Percentiles rank a stretch among this genome's conserved stretches.
Evolutionary conservation across 2,888 invertebrate species (phyloP).

Genomic region (Strigamia crassipes): DNA sequence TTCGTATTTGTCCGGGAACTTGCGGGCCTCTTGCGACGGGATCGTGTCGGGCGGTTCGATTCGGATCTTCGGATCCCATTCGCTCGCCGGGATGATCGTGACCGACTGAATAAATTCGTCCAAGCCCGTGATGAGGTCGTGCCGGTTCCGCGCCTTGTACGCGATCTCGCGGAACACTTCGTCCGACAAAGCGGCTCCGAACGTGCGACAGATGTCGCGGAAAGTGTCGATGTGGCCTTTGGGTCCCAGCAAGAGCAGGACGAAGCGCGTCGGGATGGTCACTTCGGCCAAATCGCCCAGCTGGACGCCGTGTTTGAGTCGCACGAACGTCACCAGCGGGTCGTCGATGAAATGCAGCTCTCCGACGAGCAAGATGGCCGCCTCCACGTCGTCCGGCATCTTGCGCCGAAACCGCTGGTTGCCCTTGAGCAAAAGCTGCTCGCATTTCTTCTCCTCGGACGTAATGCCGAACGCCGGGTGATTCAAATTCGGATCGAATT

Average conservation of each 20-base stretch:
- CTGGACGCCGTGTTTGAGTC: constrained; percentile 53
- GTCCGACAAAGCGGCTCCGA: constrained; percentile 59
- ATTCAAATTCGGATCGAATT: constrained; percentile 39
- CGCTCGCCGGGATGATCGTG: constrained; percentile 56
- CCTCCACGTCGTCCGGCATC: constrained; percentile 54
- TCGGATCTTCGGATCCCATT: constrained; percentile 61
- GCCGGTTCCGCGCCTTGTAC: constrained; percentile 55
- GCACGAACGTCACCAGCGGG: constrained; percentile 53
- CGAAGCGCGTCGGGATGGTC: constrained; percentile 57
- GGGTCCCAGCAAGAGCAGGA: constrained; percentile 58
- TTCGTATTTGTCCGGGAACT: constrained; percentile 50
- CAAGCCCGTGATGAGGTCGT: constrained; percentile 55
- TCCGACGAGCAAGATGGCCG: constrained; percentile 54
- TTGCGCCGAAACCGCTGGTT: constrained; percentile 53
- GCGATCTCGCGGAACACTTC: constrained; percentile 57
- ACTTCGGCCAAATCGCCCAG: constrained; percentile 57
- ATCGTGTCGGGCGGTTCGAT: constrained; percentile 59
- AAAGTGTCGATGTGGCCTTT: constrained; percentile 53
- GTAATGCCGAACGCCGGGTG: constrained; percentile 25
- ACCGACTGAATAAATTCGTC: constrained; percentile 57
- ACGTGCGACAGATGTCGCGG: constrained; percentile 57
- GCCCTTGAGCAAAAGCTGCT: constrained; percentile 46
- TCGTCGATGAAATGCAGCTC: constrained; percentile 52
- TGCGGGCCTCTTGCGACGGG: constrained; percentile 55
- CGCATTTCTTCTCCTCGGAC: constrained; percentile 31